A percentile compares a stretch with the other conserved stretches of the same genome.
Conservation (phyloP, 92 coral and sea anemone species). For the Heliopora coerulea region DNA sequence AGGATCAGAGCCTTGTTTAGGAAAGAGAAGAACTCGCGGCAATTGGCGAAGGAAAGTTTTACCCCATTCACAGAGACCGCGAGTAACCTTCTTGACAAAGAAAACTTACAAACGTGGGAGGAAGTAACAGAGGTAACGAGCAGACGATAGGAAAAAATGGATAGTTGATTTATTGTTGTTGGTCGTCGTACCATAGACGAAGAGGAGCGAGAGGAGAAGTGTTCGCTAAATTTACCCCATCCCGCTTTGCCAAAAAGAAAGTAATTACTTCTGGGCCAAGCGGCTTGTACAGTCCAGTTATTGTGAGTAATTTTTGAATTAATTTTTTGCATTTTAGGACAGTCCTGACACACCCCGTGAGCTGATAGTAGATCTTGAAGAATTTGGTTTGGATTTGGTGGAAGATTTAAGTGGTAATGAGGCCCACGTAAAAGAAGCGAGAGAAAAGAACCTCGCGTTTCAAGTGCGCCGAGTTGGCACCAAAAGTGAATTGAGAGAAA, state of each 20-base stretch:
- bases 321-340: not conserved
- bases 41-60: not conserved
- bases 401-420: not conserved
- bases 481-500: not conserved
- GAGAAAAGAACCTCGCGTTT: slow-evolving; percentile 27
- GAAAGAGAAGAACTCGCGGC: not conserved
- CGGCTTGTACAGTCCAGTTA: too few relatives aligned
- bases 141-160: too few relatives aligned
- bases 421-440: not conserved
- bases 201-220: too few relatives aligned
- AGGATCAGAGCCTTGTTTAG: slow-evolving; percentile 3
- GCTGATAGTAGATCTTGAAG: slow-evolving; percentile 2
- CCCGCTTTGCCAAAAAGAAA: too few relatives aligned
- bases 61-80: slow-evolving; percentile 33
- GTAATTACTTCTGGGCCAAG: too few relatives aligned
- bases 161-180: too few relatives aligned
- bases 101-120: slow-evolving; percentile 42
- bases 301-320: not conserved
- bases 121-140: slow-evolving; percentile 44
- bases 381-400: slow-evolving; percentile 35
- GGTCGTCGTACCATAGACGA: too few relatives aligned
- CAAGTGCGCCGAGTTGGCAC: slow-evolving; percentile 28
- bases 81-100: slow-evolving; percentile 41
- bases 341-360: slow-evolving; percentile 24
- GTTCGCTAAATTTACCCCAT: too few relatives aligned